Conservation (phyloP, 2,888 invertebrate species). For the Drosophila quasianomalipes region DNA sequence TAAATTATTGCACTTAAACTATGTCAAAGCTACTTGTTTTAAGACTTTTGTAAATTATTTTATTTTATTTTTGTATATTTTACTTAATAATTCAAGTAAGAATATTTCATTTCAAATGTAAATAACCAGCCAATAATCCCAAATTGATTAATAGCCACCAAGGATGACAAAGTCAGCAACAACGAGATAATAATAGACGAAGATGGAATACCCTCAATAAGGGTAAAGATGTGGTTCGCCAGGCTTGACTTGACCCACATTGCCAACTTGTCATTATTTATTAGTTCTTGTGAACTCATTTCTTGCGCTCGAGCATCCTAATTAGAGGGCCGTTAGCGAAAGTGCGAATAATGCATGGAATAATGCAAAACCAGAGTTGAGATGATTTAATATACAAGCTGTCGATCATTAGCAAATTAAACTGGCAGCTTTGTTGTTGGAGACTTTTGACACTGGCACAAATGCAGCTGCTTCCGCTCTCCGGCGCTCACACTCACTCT, state of each 20-base stretch:
- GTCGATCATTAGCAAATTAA: slow-evolving; percentile 41
- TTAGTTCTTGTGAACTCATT: slow-evolving; percentile 51
- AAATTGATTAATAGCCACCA: not conserved
- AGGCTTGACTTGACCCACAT: not conserved
- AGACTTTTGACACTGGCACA: slow-evolving; percentile 62
- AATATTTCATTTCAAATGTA: not conserved
- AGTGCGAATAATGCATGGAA: not conserved
- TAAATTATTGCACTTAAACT: not conserved
- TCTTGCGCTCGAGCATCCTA: slow-evolving; percentile 49
- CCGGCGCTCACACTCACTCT: slow-evolving; percentile 3
- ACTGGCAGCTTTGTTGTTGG: slow-evolving; percentile 14
- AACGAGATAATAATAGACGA: not conserved
- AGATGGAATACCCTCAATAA: not conserved
- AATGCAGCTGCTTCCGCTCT: slow-evolving; percentile 26
- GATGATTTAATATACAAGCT: slow-evolving; percentile 31
- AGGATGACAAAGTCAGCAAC: not conserved
- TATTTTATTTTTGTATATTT: not conserved
- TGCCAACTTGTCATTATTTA: slow-evolving; percentile 37
- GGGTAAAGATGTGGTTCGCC: slow-evolving; percentile 34
- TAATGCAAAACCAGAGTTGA: not conserved
- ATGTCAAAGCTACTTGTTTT: not conserved
- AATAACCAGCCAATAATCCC: not conserved
- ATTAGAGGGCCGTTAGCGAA: slow-evolving; percentile 37
- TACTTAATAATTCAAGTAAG: not conserved
- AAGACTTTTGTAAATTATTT: not conserved